A percentile compares a stretch with the other conserved stretches of the same genome.
Evolutionary conservation across 2,113 vertebrate species (phyloP).

Genomic region (Illadopsis cleaveri): DNA sequence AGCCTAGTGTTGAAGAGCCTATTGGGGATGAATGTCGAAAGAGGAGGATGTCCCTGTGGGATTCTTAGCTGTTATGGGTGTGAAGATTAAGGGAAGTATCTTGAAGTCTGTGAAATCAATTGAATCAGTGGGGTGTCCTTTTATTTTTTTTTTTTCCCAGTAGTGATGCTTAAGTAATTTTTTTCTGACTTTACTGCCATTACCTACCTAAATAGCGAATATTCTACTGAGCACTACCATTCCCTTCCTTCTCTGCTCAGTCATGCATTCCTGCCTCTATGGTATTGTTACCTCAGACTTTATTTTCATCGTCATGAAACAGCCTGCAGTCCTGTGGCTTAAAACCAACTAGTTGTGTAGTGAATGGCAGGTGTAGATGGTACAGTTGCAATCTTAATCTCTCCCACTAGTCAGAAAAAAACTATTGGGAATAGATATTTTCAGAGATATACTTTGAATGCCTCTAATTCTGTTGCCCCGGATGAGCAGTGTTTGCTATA

Average conservation of each 20-base stretch:
- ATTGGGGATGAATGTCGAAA: not conserved
- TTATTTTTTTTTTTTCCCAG: not conserved
- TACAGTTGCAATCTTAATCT: conserved; percentile 27
- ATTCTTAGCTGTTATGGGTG: not conserved
- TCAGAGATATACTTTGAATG: not conserved
- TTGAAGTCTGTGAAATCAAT: not conserved
- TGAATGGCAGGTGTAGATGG: not conserved
- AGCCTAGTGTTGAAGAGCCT: not conserved
- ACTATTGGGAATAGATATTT: conserved; percentile 2
- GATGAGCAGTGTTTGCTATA: not conserved
- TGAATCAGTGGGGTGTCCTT: not conserved
- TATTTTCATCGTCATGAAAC: not conserved
- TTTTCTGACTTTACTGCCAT: not conserved
- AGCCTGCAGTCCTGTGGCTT: not conserved
- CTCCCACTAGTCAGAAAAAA: not conserved
- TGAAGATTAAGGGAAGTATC: not conserved
- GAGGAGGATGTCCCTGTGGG: not conserved
- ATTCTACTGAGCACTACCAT: not conserved
- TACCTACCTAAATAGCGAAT: not conserved
- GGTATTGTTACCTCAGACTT: not conserved
- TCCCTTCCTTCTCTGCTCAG: not conserved
- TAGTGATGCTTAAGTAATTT: not conserved
- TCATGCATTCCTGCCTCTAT: not conserved
- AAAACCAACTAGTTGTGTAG: not conserved
- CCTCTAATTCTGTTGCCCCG: not conserved